Conservation (phyloP, 2,888 invertebrate genomes). For the Sarcophaga variegata region DNA sequence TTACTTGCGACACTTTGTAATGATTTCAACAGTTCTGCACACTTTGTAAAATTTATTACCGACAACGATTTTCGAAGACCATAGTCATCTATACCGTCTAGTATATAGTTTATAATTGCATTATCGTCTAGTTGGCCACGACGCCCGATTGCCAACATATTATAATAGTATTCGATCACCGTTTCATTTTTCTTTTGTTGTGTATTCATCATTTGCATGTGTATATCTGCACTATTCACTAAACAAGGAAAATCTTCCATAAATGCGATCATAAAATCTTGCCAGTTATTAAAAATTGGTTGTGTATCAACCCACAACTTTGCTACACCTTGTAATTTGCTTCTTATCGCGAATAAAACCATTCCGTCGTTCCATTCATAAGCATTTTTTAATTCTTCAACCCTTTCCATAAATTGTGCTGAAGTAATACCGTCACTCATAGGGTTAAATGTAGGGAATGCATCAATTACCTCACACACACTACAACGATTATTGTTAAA, state of each 20-base stretch:
- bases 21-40: conserved; percentile 48
- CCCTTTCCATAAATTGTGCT: conserved; percentile 26
- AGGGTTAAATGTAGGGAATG: conserved; percentile 45
- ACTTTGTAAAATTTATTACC: conserved; percentile 35
- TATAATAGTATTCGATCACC: conserved; percentile 25
- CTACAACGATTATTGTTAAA: conserved; percentile 20
- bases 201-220: conserved; percentile 3
- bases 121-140: conserved; percentile 18
- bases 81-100: conserved; percentile 11
- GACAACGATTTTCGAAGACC: conserved; percentile 13
- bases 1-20: not conserved
- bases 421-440: conserved; percentile 24
- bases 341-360: conserved; percentile 24
- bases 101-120: conserved; percentile 36
- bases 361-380: conserved; percentile 25
- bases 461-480: conserved; percentile 46
- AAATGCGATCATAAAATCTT: not conserved
- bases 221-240: conserved; percentile 25
- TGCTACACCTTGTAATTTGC: not conserved
- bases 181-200: not conserved
- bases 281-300: conserved; percentile 7
- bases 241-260: conserved; percentile 19
- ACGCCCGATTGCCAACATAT: conserved; percentile 26
- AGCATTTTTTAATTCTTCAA: conserved; percentile 30
- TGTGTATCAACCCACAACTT: conserved; percentile 18